Evolutionary conservation across 1,140 invertebrate species (phyloP).

Genomic region (Hypothenemus hampei): DNA sequence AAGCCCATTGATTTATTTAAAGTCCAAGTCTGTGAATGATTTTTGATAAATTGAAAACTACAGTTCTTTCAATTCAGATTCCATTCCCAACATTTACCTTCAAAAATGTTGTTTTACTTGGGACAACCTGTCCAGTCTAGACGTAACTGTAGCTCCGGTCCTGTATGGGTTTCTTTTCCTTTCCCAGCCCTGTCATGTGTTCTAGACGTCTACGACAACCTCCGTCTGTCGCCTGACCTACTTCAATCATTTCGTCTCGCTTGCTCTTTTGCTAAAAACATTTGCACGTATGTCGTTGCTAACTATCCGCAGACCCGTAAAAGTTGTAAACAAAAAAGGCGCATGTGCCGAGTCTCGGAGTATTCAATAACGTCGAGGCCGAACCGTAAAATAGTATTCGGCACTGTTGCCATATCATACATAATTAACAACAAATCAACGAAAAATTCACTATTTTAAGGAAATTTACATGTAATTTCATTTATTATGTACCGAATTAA

Average conservation of each 20-base stretch:
- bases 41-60: too few species aligned
- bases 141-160: too few species aligned
- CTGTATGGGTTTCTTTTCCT: conserved; percentile 17
- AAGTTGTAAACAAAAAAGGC: conserved; percentile 47
- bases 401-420: conserved; percentile 11
- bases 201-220: conserved; percentile 20
- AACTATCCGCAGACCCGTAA: conserved; percentile 28
- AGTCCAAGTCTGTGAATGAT: too few species aligned
- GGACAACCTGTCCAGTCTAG: too few species aligned
- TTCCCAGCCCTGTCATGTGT: conserved; percentile 30
- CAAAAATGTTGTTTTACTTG: too few species aligned
- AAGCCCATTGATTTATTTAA: too few species aligned
- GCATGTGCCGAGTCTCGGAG: conserved; percentile 43
- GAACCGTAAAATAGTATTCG: conserved; percentile 17
- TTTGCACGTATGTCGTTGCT: conserved; percentile 31
- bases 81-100: too few species aligned
- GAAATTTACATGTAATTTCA: too few species aligned
- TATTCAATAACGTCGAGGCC: conserved; percentile 38
- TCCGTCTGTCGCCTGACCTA: conserved; percentile 3
- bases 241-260: conserved; percentile 16
- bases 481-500: too few species aligned
- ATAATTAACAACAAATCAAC: too few species aligned
- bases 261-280: not conserved
- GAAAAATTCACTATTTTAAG: too few species aligned
- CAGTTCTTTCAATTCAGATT: too few species aligned